Percentiles rank a stretch among this genome's conserved stretches.
Conservation (phyloP, 2,888 invertebrate genomes). For the Caenorhabditis uteleia region DNA sequence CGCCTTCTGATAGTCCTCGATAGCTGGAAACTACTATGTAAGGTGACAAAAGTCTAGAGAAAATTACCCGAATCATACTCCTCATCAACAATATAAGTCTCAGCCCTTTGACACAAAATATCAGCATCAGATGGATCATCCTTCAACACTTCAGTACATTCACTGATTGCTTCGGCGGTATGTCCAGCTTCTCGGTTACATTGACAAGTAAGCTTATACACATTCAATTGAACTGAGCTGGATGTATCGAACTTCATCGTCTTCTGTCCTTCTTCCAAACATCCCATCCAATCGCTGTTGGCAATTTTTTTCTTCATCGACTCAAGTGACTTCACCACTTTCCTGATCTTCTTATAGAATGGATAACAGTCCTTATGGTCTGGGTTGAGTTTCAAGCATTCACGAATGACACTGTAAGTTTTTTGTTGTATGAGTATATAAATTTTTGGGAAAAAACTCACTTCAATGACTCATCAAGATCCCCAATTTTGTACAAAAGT, state of each 20-base stretch:
- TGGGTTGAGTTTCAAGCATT: conserved; percentile 94
- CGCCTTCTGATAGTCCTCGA: conserved; percentile 85
- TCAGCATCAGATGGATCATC: conserved; percentile 78
- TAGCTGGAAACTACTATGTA: conserved; percentile 75
- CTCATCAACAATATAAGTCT: conserved; percentile 86
- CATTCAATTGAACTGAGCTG: conserved; percentile 74
- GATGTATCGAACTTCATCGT: conserved; percentile 78
- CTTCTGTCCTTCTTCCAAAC: conserved; percentile 77
- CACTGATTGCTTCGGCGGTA: conserved; percentile 78
- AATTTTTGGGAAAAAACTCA: conserved; percentile 70
- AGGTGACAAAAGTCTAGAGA: background rate
- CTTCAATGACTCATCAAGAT: conserved; percentile 87
- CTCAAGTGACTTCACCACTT: conserved; percentile 76
- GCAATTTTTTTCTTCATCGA: conserved; percentile 27
- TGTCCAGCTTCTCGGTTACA: conserved; percentile 79
- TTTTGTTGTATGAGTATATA: background rate
- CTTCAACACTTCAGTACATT: conserved; percentile 83
- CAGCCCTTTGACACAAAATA: conserved; percentile 87
- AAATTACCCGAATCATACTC: conserved; percentile 83
- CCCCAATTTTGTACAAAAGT: conserved; percentile 87
- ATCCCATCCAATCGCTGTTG: conserved; percentile 74
- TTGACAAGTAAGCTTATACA: conserved; percentile 81
- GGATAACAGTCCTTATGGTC: conserved; percentile 95
- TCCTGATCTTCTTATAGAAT: conserved; percentile 93
- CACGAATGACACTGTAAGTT: conserved; percentile 83